Conservation (phyloP, 1,140 invertebrate genomes). For the Atta cephalotes region DNA sequence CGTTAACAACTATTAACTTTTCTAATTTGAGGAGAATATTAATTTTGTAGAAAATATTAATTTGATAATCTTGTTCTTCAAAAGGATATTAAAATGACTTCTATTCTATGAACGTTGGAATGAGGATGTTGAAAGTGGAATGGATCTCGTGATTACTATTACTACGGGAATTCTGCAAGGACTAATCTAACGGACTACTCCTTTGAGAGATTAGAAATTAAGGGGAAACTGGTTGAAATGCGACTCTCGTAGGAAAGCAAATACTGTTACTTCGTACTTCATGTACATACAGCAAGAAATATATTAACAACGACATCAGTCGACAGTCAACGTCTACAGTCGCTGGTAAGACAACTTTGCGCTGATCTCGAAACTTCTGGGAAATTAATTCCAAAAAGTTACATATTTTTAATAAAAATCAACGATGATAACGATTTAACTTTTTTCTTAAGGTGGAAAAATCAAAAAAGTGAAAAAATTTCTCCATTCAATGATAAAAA, state of each 20-base stretch:
- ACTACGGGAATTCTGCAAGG: slow-evolving; percentile 28
- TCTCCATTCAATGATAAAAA: no score
- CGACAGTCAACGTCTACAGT: not conserved
- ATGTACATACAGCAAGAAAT: slow-evolving; percentile 12
- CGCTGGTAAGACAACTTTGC: not conserved
- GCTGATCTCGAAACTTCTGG: not conserved
- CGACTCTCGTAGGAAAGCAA: slow-evolving; percentile 35
- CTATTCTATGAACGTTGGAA: not conserved
- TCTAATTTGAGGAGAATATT: not conserved
- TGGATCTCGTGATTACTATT: slow-evolving; percentile 12
- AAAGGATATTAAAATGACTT: slow-evolving; percentile 38
- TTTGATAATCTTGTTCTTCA: not conserved
- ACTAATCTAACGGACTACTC: slow-evolving; percentile 50
- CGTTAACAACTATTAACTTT: not conserved
- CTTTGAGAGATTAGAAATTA: slow-evolving; percentile 62
- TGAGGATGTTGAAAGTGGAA: not conserved
- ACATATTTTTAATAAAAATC: slow-evolving; percentile 12
- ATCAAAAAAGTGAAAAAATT: no score
- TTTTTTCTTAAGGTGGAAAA: no score
- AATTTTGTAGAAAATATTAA: not conserved
- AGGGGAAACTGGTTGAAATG: slow-evolving; percentile 21
- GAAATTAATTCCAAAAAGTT: slow-evolving; percentile 5
- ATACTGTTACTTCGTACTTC: slow-evolving; percentile 21
- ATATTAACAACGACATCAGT: slow-evolving; percentile 33
- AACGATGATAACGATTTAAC: no score